Evolutionary conservation across 2,797 vertebrate genomes (phyloP).

Genomic region (Lepus oiostolus): DNA sequence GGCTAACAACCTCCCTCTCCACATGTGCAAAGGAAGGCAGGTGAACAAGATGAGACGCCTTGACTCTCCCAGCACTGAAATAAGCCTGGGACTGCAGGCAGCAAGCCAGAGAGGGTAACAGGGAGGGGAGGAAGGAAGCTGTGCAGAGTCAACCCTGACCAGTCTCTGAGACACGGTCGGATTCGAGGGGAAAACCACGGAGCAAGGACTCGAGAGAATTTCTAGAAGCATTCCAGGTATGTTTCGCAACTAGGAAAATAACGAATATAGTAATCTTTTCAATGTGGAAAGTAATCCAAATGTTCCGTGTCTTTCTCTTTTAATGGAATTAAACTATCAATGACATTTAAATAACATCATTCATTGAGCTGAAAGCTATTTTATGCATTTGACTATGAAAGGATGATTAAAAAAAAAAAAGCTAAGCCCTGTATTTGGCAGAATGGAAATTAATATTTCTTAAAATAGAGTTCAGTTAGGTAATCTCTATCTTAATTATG

Average conservation of each 20-base stretch:
- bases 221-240: background rate
- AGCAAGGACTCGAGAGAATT: background rate
- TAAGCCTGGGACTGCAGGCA: background rate
- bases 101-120: background rate
- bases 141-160: background rate
- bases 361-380: constrained; percentile 63
- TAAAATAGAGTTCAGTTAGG: constrained; percentile 78
- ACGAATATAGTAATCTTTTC: background rate
- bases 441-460: constrained; percentile 73
- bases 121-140: background rate
- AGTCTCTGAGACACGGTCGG: background rate
- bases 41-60: background rate
- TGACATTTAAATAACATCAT: constrained; percentile 2
- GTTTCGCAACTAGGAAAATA: background rate
- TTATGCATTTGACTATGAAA: background rate
- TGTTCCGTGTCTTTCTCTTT: background rate
- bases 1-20: constrained; percentile 10
- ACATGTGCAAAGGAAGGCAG: background rate
- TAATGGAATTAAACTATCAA: constrained; percentile 37
- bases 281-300: constrained; percentile 1
- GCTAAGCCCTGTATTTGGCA: constrained; percentile 48
- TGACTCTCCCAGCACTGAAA: background rate
- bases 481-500: constrained; percentile 74
- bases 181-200: background rate
- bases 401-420: constrained; percentile 7